Conservation (phyloP, 2,888 invertebrate genomes). For the Drosophila cognata region DNA sequence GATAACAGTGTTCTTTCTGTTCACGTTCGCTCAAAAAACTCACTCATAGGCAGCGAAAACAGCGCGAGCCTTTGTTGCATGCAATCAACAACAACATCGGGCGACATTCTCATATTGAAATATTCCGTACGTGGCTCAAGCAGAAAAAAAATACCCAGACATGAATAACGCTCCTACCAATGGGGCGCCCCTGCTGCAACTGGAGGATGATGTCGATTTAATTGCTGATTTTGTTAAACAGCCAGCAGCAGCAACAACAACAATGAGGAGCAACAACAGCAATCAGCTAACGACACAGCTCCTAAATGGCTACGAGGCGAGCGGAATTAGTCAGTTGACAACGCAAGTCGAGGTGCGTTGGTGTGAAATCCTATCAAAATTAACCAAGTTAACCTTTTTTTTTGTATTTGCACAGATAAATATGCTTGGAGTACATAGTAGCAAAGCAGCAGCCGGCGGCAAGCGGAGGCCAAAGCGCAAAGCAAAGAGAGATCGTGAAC, state of each 20-base stretch:
- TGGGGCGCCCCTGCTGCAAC: conserved; percentile 87
- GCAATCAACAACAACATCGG: conserved; percentile 11
- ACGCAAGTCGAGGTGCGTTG: conserved; percentile 74
- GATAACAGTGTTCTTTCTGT: conserved; percentile 56
- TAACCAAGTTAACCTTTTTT: not conserved
- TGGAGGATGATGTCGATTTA: conserved; percentile 86
- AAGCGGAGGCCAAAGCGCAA: conserved; percentile 72
- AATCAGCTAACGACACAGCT: conserved; percentile 47
- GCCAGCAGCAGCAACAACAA: conserved; percentile 46
- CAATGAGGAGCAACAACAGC: conserved; percentile 25
- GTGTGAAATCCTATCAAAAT: not conserved
- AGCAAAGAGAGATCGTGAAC: conserved; percentile 64
- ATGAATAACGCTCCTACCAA: conserved; percentile 49
- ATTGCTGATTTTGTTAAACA: conserved; percentile 81
- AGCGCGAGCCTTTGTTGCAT: conserved; percentile 61
- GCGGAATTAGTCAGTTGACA: conserved; percentile 56
- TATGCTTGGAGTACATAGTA: conserved; percentile 70
- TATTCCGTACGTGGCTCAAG: conserved; percentile 26
- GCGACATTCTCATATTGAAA: conserved; percentile 29
- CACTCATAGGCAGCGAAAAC: conserved; percentile 41
- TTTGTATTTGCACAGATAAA: conserved; percentile 69
- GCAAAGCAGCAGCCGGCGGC: conserved; percentile 43
- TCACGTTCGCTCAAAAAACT: conserved; percentile 53
- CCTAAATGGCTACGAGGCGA: conserved; percentile 55
- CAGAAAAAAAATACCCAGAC: conserved; percentile 10